Percentiles rank a stretch among this genome's conserved stretches.
phyloP scores from a whole-genome alignment of 1,140 invertebrate species.

The Drosophila rhopaloa region DNA sequence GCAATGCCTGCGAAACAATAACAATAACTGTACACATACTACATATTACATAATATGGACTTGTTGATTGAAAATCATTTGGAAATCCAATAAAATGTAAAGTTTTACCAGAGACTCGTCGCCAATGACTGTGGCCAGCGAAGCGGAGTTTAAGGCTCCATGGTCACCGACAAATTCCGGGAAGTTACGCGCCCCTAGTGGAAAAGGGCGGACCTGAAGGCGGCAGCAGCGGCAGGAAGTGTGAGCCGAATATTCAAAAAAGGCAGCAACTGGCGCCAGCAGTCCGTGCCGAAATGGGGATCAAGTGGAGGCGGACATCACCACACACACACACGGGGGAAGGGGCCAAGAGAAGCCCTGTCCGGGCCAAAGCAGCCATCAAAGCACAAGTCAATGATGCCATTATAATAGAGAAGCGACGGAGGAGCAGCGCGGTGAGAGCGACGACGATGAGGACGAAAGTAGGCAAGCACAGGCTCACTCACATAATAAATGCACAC shows the following conservation, averaged over 20 bases:
- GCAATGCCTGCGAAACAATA: slow-evolving; percentile 40
- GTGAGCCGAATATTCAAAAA: slow-evolving; percentile 57
- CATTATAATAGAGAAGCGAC: slow-evolving; percentile 64
- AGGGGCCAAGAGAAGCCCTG: slow-evolving; percentile 19
- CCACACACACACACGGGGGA: slow-evolving; percentile 6
- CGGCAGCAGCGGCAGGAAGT: slow-evolving; percentile 10
- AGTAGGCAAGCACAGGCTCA: slow-evolving; percentile 48
- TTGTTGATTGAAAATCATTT: slow-evolving; percentile 83
- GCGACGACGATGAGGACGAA: slow-evolving; percentile 20
- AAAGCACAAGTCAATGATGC: slow-evolving; percentile 76
- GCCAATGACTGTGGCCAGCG: slow-evolving; percentile 15
- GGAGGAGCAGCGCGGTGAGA: slow-evolving; percentile 5
- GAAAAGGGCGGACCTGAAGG: slow-evolving; percentile 27
- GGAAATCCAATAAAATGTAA: slow-evolving; percentile 74
- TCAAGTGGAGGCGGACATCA: slow-evolving; percentile 30
- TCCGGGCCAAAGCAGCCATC: slow-evolving; percentile 55
- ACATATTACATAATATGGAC: slow-evolving; percentile 69
- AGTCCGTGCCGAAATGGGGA: slow-evolving; percentile 37
- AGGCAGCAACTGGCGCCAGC: slow-evolving; percentile 51
- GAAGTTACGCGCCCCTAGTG: slow-evolving; percentile 39
- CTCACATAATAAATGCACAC: slow-evolving; percentile 38
- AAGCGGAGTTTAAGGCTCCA: slow-evolving; percentile 42
- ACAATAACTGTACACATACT: slow-evolving; percentile 61
- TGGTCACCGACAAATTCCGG: slow-evolving; percentile 45
- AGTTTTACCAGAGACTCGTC: slow-evolving; percentile 52